These are phyloP conservation scores for Microtus montanus DNA, from an alignment of 2,113 vertebrate species.

Conservation along the genomic window DNA sequence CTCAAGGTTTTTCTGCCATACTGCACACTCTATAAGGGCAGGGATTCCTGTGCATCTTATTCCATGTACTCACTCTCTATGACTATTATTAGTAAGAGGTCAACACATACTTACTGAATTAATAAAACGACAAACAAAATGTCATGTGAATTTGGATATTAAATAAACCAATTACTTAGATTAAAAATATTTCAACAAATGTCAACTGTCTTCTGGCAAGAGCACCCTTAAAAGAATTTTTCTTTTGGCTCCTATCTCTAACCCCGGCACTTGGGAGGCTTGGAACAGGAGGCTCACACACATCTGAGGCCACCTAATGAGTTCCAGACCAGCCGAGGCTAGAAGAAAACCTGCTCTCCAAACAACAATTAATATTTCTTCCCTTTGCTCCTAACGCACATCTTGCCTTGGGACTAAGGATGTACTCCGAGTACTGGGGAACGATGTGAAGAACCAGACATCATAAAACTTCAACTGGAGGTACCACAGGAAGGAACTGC, in stretches of 20 bases:
- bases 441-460: slow-evolving; percentile 37
- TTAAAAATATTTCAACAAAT: slow-evolving; percentile 56
- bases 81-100: background rate
- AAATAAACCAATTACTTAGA: slow-evolving; percentile 50
- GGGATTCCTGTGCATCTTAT: background rate
- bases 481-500: background rate
- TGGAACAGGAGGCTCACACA: background rate
- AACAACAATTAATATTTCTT: background rate
- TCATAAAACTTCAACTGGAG: slow-evolving; percentile 45
- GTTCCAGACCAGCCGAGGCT: background rate
- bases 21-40: background rate
- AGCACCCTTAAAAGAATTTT: slow-evolving; percentile 33
- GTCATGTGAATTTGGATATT: background rate
- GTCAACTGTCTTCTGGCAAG: slow-evolving; percentile 48
- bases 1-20: background rate
- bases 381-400: slow-evolving; percentile 24
- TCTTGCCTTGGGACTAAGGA: background rate
- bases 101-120: slow-evolving; percentile 21
- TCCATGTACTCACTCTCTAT: background rate
- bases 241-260: background rate
- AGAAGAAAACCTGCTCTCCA: background rate
- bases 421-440: slow-evolving; percentile 44
- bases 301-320: background rate
- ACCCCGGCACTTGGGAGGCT: background rate
- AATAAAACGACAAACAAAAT: slow-evolving; percentile 48